Base-by-base conservation (phyloP, 2,797 vertebrate species). In the Phoeniculus purpureus region DNA sequence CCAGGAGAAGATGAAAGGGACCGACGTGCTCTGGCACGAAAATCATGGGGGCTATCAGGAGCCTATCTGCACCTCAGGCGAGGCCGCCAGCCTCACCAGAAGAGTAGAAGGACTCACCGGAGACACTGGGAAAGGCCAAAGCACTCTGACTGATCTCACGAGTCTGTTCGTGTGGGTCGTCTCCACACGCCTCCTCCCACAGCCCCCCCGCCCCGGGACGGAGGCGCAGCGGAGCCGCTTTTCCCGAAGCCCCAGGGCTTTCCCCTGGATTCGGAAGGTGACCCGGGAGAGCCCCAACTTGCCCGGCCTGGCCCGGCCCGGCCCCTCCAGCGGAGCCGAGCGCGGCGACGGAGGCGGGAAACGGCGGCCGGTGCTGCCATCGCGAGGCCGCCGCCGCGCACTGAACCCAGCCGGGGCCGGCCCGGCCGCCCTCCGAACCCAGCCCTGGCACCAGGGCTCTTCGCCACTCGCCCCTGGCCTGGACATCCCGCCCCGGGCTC, bases 321-420 rank as follows among this genome's bases (percentile, higher is more conserved):
- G 13, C 43, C 43, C 43, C 14, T 43, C 43, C 43, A 43, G 43
- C 43, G 43, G 13, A 14, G 43, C 43, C 43, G 43, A 43, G 43
- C 43, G 13, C 43, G 43, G 43, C 90, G 94, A 93, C 56, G 88
- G 37, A 14, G 51, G 43, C 10, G 43, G 60, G 81, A 97, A 96
- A 94, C 93, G 52, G 93, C 97, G 83, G 89, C 93, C 96, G 34
- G 97, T 98, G 97, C 98, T 97, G 98, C 98, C 98, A 97, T 97
- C 97, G 96, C 93, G 94, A 97, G 98, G 96, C 87, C 31, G 29
- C 80, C 29, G 73, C 70, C 84, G n/a, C 55, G 80, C 95, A 94
- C 43, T 43, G 43, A 43, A 81, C 75, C 80, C 87, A 92, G 73
- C n/a, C 85, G 27, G 45, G 61, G 37, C 10, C 23, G 23, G 31